Conservation (phyloP, 2,113 vertebrate species). For the Microtus montanus region DNA sequence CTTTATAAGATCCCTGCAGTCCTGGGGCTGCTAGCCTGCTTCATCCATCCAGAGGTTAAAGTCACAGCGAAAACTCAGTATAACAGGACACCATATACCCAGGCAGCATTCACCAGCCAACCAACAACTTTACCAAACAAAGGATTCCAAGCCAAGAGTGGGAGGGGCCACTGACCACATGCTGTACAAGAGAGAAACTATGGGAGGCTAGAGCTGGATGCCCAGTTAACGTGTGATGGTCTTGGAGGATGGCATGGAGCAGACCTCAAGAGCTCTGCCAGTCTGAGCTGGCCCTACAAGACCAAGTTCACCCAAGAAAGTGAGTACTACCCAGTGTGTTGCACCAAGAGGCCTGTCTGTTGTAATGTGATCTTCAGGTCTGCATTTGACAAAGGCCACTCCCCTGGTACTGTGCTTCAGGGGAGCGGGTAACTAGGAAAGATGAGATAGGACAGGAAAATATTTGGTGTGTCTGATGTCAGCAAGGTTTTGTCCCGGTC, state of each 20-base stretch:
- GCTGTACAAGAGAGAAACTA: not conserved
- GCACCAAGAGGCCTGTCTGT: not conserved
- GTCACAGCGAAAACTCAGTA: not conserved
- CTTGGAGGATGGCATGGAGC: not conserved
- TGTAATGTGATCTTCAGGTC: not conserved
- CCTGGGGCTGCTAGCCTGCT: not conserved
- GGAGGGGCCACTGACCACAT: not conserved
- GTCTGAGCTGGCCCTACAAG: not conserved
- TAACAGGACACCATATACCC: not conserved
- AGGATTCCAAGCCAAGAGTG: not conserved
- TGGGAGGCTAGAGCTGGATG: not conserved
- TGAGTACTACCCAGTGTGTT: not conserved
- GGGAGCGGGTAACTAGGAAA: not conserved
- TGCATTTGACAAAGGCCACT: not conserved
- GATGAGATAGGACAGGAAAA: not conserved
- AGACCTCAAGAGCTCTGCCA: not conserved
- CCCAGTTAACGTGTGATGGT: not conserved
- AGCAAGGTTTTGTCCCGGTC: not conserved
- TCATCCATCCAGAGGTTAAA: not conserved
- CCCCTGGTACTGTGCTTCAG: not conserved
- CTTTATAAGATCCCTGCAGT: not conserved
- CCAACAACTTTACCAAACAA: not conserved
- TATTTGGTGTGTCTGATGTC: not conserved
- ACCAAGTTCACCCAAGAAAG: not conserved
- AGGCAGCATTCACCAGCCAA: not conserved